A percentile compares a stretch with the other conserved stretches of the same genome.
Evolutionary conservation across 2,113 vertebrate species (phyloP).

Genomic region (Antechinus stuartii): DNA sequence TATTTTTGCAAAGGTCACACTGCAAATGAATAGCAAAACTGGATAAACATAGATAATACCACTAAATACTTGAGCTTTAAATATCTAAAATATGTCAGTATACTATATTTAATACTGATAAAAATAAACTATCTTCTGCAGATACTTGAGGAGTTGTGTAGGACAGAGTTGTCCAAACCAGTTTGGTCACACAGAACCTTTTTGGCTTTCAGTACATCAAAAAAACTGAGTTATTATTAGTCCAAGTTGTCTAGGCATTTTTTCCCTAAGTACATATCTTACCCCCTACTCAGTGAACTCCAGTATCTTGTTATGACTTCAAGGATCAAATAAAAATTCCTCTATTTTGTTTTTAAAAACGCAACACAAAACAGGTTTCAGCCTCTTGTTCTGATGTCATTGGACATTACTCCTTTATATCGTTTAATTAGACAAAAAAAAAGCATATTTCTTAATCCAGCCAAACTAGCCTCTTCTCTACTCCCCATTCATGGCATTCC

Average conservation of each 20-base stretch:
- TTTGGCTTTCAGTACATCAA: not conserved
- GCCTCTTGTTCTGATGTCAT: not conserved
- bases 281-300: not conserved
- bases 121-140: not conserved
- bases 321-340: not conserved
- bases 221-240: not conserved
- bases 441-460: not conserved
- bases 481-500: not conserved
- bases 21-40: not conserved
- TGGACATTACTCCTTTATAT: not conserved
- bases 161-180: not conserved
- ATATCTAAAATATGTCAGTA: not conserved
- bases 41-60: not conserved
- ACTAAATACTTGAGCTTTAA: not conserved
- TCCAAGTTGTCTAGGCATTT: not conserved
- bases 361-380: not conserved
- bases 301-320: not conserved
- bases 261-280: not conserved
- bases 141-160: not conserved
- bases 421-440: too few relatives aligned
- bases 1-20: not conserved
- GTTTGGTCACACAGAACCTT: not conserved
- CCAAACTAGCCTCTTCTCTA: not conserved
- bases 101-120: not conserved
- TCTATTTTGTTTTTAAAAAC: not conserved